Evolutionary conservation across 2,797 vertebrate species (phyloP), one percentile per base, ranked within the genome.

Genomic region (Scarus forsteni): DNA sequence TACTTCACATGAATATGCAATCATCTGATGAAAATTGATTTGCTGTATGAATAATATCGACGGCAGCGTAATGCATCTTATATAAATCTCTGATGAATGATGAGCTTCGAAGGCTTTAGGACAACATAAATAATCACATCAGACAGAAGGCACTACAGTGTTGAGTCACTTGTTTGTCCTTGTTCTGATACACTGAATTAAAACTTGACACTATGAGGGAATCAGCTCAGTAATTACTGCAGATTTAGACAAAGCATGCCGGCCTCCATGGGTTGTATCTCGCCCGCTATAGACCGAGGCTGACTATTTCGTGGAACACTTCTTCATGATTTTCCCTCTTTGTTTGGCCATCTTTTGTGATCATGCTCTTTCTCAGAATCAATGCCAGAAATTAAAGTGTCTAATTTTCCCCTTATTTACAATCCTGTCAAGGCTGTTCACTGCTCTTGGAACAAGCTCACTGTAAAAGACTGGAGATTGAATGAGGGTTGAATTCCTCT

Each of bases 1-100:
- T 13, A 19, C 35, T 16, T 58, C 18, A 15, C 44, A 46, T 15
- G 34, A 34, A 42, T 46, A 8, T 55, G 18, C 46, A 10, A 8
- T n/a, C 10, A 53, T 42, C 40, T 27, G 42, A 38, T 51, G 34
- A 36, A 38, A 51, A 9, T 50, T 40, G 49, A 67, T 46, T 60
- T 60, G 3, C 39, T 39, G 50, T 27, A 3, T 44, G 2, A 56
- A 16, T 5, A 54, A 39, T 14, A 38, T 65, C 51, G 15, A 63
- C 35, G 36, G 14, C 14, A 18, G n/a, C 58, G 15, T 10, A 1
- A 27, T 57, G 46, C n/a, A 7, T 66, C 12, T 14, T 8, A n/a
- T 14, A 18, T 14, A 36, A n/a, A 58, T 58, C n/a, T n/a, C 5
- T 52, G 19, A 46, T 51, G 19, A 60, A 55, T 48, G 36, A 19